Conservation (phyloP, 2,113 vertebrate species). For the Picathartes gymnocephalus region DNA sequence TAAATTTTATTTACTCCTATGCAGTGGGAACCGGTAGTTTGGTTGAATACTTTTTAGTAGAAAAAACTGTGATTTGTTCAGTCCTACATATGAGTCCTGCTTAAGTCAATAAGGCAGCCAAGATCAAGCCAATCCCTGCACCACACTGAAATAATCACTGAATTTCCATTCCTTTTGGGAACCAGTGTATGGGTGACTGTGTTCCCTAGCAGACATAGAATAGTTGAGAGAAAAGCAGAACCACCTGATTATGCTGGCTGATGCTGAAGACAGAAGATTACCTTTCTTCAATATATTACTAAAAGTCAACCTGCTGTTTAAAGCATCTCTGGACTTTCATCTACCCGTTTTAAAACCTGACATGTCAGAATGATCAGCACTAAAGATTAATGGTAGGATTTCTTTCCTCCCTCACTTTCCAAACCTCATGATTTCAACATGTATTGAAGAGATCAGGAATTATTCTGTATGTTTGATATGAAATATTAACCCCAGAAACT, state of each 20-base stretch:
- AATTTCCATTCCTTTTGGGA: not conserved
- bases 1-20: slow-evolving; percentile 29
- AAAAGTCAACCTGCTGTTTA: not conserved
- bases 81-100: not conserved
- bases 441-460: not conserved
- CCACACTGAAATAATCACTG: not conserved
- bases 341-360: not conserved
- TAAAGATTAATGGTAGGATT: not conserved
- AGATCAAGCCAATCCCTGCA: not conserved
- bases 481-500: not conserved
- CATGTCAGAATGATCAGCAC: not conserved
- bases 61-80: not conserved
- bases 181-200: not conserved
- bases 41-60: not conserved
- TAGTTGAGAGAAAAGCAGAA: not conserved
- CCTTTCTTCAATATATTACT: not conserved
- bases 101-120: not conserved
- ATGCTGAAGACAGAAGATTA: not conserved
- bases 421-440: not conserved
- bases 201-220: not conserved
- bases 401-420: not conserved
- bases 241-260: not conserved
- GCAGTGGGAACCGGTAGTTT: not conserved
- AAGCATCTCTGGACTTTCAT: not conserved
- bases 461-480: not conserved